phyloP scores from a whole-genome alignment of 2,888 invertebrate genomes.

The Nephrotoma appendiculata region DNA sequence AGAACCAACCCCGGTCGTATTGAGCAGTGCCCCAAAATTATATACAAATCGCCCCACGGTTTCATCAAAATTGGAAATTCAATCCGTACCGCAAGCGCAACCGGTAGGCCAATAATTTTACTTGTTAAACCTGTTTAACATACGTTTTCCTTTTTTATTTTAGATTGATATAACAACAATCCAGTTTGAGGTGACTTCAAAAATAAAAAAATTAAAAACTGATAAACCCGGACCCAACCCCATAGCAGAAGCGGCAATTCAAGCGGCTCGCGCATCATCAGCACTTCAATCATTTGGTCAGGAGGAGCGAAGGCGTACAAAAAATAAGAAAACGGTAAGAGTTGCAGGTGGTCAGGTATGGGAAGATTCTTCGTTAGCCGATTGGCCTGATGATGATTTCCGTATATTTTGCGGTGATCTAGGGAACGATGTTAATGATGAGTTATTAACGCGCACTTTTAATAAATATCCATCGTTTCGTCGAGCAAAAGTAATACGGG shows the following conservation, averaged over 20 bases:
- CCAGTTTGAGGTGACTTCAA: constrained; percentile 41
- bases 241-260: constrained; percentile 47
- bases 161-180: constrained; percentile 38
- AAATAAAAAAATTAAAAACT: constrained; percentile 45
- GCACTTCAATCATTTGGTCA: constrained; percentile 41
- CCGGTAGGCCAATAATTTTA: background rate
- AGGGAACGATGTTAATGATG: constrained; percentile 98
- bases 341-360: constrained; percentile 90
- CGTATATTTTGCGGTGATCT: constrained; percentile 98
- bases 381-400: constrained; percentile 99
- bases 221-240: constrained; percentile 48
- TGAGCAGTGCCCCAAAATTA: constrained; percentile 54
- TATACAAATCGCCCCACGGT: constrained; percentile 42
- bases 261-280: constrained; percentile 43
- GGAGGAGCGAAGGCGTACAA: constrained; percentile 31
- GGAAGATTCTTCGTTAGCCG: constrained; percentile 87
- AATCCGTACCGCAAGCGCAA: constrained; percentile 23
- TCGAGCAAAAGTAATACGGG: constrained; percentile 88
- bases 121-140: background rate
- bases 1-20: constrained; percentile 42
- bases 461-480: constrained; percentile 87
- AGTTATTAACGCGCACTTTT: constrained; percentile 89
- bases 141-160: background rate
- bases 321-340: constrained; percentile 49
- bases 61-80: constrained; percentile 19